Evolutionary conservation across 1,140 invertebrate species (phyloP), one percentile per base, ranked within the genome.

Genomic region (Archivesica marissinica): DNA sequence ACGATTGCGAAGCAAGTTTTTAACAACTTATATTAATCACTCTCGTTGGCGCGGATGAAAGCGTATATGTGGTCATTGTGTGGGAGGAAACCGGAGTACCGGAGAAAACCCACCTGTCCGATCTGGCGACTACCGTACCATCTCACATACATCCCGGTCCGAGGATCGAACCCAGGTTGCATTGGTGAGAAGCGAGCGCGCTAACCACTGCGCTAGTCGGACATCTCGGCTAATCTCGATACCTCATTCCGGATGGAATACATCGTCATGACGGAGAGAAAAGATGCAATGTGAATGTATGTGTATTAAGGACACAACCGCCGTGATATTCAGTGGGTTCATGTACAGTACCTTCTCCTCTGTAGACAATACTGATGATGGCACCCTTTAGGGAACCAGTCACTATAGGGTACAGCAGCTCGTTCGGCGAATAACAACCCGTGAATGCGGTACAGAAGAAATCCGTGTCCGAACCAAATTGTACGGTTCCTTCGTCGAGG

Each of bases 321-420:
- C 25, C 7, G 56, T 11, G 11, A 28, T 44, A 11, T 72, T n/a
- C 41, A 4, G 2, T 2, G n/a, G 4, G 6, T 39, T 38, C 41
- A 39, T 39, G 13, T 70, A 13, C 6, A 70, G 54, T 0, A 76
- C 77, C 83, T 81, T 81, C 38, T n/a, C 88, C 88, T 50, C 86
- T 76, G 68, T 89, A 89, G 4, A 86, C 75, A 41, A 89, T 87
- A 3, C 72, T 79, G 38, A 89, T 86, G 44, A 82, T 81, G 13
- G 83, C 80, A 3, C 86, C 86, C 13, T 72, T 74, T 13, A 64
- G 25, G 35, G 41, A 61, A 0, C 77, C 74, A 25, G 80, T 72
- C 7, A 87, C 75, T 76, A 86, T 85, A 1, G 88, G 88, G 56
- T 86, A 88, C 30, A 89, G 28, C 2, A 80, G 86, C 41, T 81